Evolutionary conservation across 2,797 vertebrate genomes (phyloP).

Genomic region (Sternotherus odoratus): DNA sequence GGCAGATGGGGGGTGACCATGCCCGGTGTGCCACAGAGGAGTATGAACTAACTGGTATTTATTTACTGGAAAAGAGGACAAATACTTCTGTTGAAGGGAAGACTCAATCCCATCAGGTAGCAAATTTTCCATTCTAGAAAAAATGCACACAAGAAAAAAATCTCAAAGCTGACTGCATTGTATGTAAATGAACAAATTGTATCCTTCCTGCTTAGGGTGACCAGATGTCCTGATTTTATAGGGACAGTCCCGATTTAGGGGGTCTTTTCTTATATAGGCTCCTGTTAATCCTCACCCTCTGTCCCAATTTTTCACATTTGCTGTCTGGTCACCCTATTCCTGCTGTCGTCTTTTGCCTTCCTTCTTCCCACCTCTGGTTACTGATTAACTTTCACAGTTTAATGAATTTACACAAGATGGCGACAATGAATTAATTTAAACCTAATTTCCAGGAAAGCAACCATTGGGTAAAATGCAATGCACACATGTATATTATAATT

Average conservation of each 20-base stretch:
- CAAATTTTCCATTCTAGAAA: neutral
- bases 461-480: neutral
- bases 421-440: neutral
- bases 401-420: neutral
- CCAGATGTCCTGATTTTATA: too few species aligned
- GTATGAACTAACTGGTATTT: neutral
- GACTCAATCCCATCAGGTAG: neutral
- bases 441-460: neutral
- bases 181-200: neutral
- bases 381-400: neutral
- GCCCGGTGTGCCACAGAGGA: neutral
- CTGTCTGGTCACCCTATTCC: neutral
- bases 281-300: too few species aligned
- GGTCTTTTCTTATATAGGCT: too few species aligned
- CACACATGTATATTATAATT: neutral
- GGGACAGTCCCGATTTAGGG: too few species aligned
- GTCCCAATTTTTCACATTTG: too few species aligned
- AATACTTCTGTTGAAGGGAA: neutral
- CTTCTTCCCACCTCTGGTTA: neutral
- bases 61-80: neutral
- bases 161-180: neutral
- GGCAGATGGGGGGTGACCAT: neutral
- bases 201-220: neutral
- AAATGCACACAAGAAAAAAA: neutral
- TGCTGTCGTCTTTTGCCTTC: neutral